Conservation (phyloP, 1,140 invertebrate species). For the Drosophila sp. region DNA sequence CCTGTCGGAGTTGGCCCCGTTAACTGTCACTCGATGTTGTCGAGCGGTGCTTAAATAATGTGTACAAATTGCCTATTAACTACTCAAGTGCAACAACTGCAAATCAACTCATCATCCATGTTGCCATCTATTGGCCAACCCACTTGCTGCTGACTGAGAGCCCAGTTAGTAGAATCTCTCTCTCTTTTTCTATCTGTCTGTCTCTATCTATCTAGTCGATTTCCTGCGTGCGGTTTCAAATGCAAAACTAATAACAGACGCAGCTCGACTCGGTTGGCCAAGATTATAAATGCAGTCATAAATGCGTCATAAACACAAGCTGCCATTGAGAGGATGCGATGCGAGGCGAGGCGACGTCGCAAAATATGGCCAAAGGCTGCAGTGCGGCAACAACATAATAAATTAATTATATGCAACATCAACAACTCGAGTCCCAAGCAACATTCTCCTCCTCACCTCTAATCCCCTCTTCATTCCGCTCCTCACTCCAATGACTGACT, state of each 20-base stretch:
- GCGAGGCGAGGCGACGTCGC: slow-evolving; percentile 29
- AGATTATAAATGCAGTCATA: slow-evolving; percentile 73
- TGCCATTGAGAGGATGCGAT: slow-evolving; percentile 28
- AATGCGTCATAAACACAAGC: slow-evolving; percentile 63
- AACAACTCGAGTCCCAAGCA: slow-evolving; percentile 49
- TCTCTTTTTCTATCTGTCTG: background rate
- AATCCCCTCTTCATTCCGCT: background rate
- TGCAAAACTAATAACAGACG: slow-evolving; percentile 65
- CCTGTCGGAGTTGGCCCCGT: background rate
- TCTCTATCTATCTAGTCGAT: slow-evolving; percentile 32
- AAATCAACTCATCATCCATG: slow-evolving; percentile 39
- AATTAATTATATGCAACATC: slow-evolving; percentile 84
- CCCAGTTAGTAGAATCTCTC: background rate
- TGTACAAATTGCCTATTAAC: slow-evolving; percentile 50
- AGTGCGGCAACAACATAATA: slow-evolving; percentile 78
- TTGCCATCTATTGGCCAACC: background rate
- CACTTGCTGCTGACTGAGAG: background rate
- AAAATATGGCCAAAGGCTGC: slow-evolving; percentile 70
- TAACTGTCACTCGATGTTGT: slow-evolving; percentile 18
- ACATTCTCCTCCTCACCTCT: background rate
- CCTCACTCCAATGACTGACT: background rate
- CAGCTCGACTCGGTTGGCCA: slow-evolving; percentile 35
- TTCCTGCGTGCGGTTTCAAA: slow-evolving; percentile 59
- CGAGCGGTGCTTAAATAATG: slow-evolving; percentile 26
- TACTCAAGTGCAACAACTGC: slow-evolving; percentile 27